These are phyloP conservation scores for Epinotia bilunana DNA, from an alignment of 2,888 invertebrate species.

Conservation along the genomic window DNA sequence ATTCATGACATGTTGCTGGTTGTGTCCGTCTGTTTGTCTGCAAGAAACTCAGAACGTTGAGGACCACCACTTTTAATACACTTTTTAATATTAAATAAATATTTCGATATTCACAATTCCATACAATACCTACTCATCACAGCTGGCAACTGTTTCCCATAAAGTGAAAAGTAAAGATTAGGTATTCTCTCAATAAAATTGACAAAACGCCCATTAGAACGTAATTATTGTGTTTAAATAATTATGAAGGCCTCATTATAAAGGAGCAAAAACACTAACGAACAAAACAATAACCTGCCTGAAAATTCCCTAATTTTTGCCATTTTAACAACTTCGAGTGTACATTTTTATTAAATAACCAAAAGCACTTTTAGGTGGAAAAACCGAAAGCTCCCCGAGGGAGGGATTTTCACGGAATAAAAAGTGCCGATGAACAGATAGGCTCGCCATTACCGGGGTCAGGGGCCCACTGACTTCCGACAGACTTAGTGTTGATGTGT, in stretches of 20 bases:
- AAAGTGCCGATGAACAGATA: conserved; percentile 33
- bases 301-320: conserved; percentile 25
- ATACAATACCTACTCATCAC: no score
- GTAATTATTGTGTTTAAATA: not conserved
- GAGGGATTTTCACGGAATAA: conserved; percentile 37
- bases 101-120: no score
- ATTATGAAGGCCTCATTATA: not conserved
- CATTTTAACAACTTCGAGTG: conserved; percentile 38
- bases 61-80: not conserved
- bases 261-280: conserved; percentile 6
- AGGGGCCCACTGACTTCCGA: not conserved
- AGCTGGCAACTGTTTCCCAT: no score
- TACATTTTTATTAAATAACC: conserved; percentile 44
- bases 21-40: not conserved
- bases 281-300: conserved; percentile 9
- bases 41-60: not conserved
- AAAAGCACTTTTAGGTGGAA: conserved; percentile 33
- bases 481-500: not conserved
- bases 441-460: conserved; percentile 23
- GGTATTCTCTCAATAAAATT: not conserved
- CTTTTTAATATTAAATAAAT: no score
- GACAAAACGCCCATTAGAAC: not conserved
- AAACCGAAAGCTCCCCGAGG: conserved; percentile 33
- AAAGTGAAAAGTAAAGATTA: not conserved
- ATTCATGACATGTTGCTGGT: not conserved